These are phyloP conservation scores for Drosophila kohkoa DNA, from an alignment of 1,140 invertebrate genomes.

Conservation along the genomic window DNA sequence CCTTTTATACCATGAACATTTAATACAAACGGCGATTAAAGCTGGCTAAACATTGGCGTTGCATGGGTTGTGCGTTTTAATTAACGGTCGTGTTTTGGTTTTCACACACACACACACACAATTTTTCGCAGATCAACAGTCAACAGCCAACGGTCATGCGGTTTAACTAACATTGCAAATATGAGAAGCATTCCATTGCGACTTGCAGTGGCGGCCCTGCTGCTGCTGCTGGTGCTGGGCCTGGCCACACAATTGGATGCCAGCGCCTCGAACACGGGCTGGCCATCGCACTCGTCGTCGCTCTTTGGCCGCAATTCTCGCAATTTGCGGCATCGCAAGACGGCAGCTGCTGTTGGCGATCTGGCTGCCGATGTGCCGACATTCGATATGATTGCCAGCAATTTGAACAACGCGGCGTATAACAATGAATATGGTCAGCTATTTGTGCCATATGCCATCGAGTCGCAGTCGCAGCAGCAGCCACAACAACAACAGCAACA, in stretches of 20 bases:
- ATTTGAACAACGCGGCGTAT: constrained; percentile 32
- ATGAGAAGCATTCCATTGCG: constrained; percentile 76
- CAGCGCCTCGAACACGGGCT: constrained; percentile 67
- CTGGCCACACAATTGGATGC: constrained; percentile 50
- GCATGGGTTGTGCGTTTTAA: constrained; percentile 48
- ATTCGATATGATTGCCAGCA: constrained; percentile 39
- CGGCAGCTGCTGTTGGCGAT: constrained; percentile 13
- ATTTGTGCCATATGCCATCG: constrained; percentile 37
- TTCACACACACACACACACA: constrained; percentile 5
- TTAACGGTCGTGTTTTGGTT: constrained; percentile 48
- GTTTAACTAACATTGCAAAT: constrained; percentile 53
- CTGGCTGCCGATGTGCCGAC: neutral
- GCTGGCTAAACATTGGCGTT: constrained; percentile 14
- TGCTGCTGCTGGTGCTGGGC: constrained; percentile 57
- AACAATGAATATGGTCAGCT: constrained; percentile 49
- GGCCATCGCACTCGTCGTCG: constrained; percentile 87
- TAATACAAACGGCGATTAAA: constrained; percentile 32
- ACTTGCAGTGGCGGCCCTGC: constrained; percentile 57
- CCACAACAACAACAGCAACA: constrained; percentile 30
- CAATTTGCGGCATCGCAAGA: constrained; percentile 88
- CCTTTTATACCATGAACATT: constrained; percentile 26
- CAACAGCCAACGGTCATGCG: constrained; percentile 35
- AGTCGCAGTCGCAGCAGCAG: constrained; percentile 33
- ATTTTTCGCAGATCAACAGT: constrained; percentile 17
- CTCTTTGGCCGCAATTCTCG: constrained; percentile 94